A percentile compares a stretch with the other conserved stretches of the same genome.
These are phyloP conservation scores for Agriopis marginaria DNA, from an alignment of 2,888 invertebrate species.

Conservation along the genomic window DNA sequence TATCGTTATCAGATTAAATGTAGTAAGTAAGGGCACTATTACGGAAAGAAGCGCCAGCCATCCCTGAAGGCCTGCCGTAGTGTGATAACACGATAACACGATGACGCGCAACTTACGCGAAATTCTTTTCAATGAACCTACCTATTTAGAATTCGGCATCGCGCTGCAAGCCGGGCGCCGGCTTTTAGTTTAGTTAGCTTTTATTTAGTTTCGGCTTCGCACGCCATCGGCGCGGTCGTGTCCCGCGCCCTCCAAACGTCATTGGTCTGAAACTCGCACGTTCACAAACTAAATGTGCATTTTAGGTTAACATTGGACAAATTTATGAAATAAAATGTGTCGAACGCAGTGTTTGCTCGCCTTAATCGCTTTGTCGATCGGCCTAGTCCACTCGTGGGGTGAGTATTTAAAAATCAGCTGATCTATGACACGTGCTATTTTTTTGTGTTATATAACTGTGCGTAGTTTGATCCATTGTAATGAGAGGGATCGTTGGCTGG, in stretches of 20 bases:
- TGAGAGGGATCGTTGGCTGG: conserved; percentile 34
- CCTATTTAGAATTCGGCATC: conserved; percentile 66
- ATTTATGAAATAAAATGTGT: conserved; percentile 82
- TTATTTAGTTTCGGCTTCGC: conserved; percentile 72
- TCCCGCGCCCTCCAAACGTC: conserved; percentile 66
- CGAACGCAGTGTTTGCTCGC: conserved; percentile 69
- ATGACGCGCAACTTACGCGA: conserved; percentile 64
- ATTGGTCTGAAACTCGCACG: conserved; percentile 73
- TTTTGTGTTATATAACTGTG: conserved; percentile 73
- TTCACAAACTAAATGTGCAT: conserved; percentile 71
- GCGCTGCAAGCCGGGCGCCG: conserved; percentile 56
- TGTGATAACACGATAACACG: conserved; percentile 39
- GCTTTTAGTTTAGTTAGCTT: conserved; percentile 19
- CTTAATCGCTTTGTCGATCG: conserved; percentile 62
- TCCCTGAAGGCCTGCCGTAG: conserved; percentile 38
- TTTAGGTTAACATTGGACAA: conserved; percentile 57
- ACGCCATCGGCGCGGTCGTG: conserved; percentile 69
- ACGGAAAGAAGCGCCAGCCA: conserved; percentile 30
- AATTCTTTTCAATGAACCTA: conserved; percentile 70
- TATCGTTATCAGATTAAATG: conserved; percentile 15
- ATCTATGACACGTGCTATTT: conserved; percentile 75
- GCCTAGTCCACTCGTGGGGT: conserved; percentile 75
- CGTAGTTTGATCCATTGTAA: conserved; percentile 31
- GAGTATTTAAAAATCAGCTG: conserved; percentile 79
- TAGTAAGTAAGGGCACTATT: conserved; percentile 15